Evolutionary conservation across 2,113 vertebrate genomes (phyloP), one percentile per base, ranked within the genome.

Genomic region (Mormyrus iriodes): DNA sequence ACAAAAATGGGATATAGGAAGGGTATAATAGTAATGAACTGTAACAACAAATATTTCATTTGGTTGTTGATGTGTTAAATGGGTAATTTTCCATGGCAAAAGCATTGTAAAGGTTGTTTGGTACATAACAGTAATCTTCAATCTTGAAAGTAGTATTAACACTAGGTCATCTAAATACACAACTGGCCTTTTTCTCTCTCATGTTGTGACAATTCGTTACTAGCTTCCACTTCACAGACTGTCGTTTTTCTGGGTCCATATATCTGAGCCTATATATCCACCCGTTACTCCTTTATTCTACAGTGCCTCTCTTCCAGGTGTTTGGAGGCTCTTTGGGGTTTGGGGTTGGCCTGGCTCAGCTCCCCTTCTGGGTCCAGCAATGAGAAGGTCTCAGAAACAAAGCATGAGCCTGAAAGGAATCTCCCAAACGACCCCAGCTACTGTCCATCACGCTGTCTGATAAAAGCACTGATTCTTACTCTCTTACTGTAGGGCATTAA

Each of bases 321-420:
- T 88, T 73, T 19, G n/a, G 42, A 48, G 24, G 44, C 21, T 87
- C 10, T 58, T 48, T 15, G n/a, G n/a, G n/a, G n/a, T n/a, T n/a
- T n/a, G n/a, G n/a, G n/a, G n/a, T 42, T 42, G 44, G 21, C 35
- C 90, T 90, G 90, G 91, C 90, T 91, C 93, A 91, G 90, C 90
- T 91, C 90, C 90, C 91, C 90, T 89, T 89, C 90, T 89, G 90
- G 73, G 73, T 42, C 88, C 53, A 83, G 35, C 88, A 79, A 42
- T 35, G 73, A 79, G 35, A 42, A 13, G 73, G 19, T 42, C 76
- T 93, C 92, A 92, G 55, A 35, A 48, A 89, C 83, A 88, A 90
- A 90, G 90, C 4, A 51, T 82, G 82, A 55, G 90, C 86, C 88
- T 90, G 49, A 15, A 39, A 85, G 88, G 85, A 86, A 88, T 52